A percentile compares a stretch with the other conserved stretches of the same genome.
Conservation (phyloP, 2,888 invertebrate species). For the Corbicula japonica region DNA sequence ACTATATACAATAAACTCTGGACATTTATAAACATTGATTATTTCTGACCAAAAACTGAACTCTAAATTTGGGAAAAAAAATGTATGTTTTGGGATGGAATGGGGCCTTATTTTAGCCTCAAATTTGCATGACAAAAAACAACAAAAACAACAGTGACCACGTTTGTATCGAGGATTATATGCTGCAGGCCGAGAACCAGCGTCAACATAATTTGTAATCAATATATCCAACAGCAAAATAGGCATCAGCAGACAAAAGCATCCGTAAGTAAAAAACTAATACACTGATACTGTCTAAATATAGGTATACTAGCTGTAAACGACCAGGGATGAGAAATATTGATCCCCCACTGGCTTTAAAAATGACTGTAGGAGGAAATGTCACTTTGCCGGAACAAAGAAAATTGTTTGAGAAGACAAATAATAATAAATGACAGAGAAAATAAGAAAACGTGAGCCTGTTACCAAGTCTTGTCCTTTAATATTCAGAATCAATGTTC, state of each 20-base stretch:
- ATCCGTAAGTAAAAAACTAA: slow-evolving; percentile 27
- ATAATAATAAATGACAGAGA: background rate
- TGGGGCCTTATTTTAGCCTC: no score
- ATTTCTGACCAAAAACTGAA: no score
- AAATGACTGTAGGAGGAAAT: background rate
- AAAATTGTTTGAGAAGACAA: background rate
- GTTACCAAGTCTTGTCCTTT: no score
- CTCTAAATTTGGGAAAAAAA: no score
- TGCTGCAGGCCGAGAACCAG: slow-evolving; percentile 24
- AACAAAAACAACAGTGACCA: no score
- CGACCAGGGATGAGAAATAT: slow-evolving; percentile 46
- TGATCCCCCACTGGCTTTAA: slow-evolving; percentile 32
- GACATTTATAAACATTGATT: no score
- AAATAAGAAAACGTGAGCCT: background rate
- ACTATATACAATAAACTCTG: no score
- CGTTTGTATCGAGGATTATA: slow-evolving; percentile 27
- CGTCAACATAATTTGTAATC: slow-evolving; percentile 63
- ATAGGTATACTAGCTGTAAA: slow-evolving; percentile 50
- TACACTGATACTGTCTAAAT: slow-evolving; percentile 59
- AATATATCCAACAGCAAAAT: slow-evolving; percentile 39
- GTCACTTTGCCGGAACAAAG: slow-evolving; percentile 11
- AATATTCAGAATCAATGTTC: no score
- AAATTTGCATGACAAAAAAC: no score
- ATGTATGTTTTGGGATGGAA: no score
- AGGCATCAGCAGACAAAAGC: background rate